phyloP scores from a whole-genome alignment of 2,888 invertebrate species.

The Hyles lineata region DNA sequence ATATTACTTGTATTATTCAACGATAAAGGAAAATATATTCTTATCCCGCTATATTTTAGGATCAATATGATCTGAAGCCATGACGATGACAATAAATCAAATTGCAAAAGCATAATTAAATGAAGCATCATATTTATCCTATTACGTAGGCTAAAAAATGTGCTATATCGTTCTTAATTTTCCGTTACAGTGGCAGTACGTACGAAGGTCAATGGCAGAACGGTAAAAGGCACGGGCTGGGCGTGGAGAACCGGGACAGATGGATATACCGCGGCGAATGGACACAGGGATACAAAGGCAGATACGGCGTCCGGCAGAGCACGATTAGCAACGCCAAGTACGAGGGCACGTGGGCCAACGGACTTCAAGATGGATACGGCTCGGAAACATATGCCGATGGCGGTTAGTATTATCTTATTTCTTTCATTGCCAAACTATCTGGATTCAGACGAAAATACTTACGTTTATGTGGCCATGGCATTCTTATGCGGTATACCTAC shows the following conservation, averaged over 20 bases:
- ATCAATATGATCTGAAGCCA: too few relatives aligned
- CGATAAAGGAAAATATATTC: too few relatives aligned
- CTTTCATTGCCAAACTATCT: constrained; percentile 68
- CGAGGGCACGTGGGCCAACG: constrained; percentile 99
- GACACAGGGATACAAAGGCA: constrained; percentile 99
- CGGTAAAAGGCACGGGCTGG: constrained; percentile 98
- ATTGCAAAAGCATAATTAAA: too few relatives aligned
- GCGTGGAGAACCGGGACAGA: constrained; percentile 97
- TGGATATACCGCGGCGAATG: constrained; percentile 99
- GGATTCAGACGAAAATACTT: constrained; percentile 72
- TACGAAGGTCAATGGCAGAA: constrained; percentile 99
- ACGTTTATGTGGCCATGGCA: constrained; percentile 70
- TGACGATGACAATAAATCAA: too few relatives aligned
- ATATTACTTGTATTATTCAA: too few relatives aligned
- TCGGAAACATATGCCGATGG: constrained; percentile 99
- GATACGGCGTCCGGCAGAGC: constrained; percentile 98
- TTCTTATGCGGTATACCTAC: constrained; percentile 49
- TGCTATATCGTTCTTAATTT: not conserved
- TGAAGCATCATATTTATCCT: too few relatives aligned
- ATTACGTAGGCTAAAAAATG: too few relatives aligned
- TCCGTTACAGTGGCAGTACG: constrained; percentile 91
- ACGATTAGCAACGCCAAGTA: constrained; percentile 97
- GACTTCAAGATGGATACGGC: constrained; percentile 99
- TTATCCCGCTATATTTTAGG: too few relatives aligned
- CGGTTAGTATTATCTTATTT: constrained; percentile 88